Conservation (phyloP, 2,888 invertebrate genomes). For the Heteromyza rotundicornis region DNA sequence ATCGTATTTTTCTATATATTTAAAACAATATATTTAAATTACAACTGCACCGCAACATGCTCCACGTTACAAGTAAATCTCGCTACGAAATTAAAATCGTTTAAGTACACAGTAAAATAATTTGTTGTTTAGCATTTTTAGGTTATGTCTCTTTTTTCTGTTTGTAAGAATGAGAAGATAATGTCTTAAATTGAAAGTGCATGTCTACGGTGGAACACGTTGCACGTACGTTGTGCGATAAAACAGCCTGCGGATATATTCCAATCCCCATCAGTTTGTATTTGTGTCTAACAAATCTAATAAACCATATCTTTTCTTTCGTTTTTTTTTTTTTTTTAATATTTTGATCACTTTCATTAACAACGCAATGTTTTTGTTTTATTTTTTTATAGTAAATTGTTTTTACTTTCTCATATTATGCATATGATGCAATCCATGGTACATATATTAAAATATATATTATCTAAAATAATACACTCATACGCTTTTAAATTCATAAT, state of each 20-base stretch:
- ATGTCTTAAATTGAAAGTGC: conserved; percentile 25
- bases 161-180: conserved; percentile 26
- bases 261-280: too few relatives aligned
- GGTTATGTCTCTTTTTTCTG: conserved; percentile 22
- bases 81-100: conserved; percentile 12
- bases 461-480: conserved; percentile 17
- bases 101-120: conserved; percentile 22
- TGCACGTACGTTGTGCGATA: conserved; percentile 39
- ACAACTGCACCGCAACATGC: conserved; percentile 51
- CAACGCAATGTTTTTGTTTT: too few relatives aligned
- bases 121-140: too few relatives aligned
- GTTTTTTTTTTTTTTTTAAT: too few relatives aligned
- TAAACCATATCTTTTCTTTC: too few relatives aligned
- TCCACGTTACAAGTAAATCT: conserved; percentile 29
- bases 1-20: conserved; percentile 25
- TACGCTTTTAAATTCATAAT: background rate
- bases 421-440: too few relatives aligned
- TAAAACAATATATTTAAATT: conserved; percentile 49
- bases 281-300: too few relatives aligned
- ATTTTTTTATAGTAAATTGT: too few relatives aligned
- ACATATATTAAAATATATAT: conserved; percentile 22
- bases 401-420: too few relatives aligned
- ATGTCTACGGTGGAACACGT: conserved; percentile 33
- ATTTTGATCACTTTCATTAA: too few relatives aligned
- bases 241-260: conserved; percentile 36